These are phyloP conservation scores for Drosophila dunni DNA, from an alignment of 1,140 invertebrate species.

Conservation along the genomic window DNA sequence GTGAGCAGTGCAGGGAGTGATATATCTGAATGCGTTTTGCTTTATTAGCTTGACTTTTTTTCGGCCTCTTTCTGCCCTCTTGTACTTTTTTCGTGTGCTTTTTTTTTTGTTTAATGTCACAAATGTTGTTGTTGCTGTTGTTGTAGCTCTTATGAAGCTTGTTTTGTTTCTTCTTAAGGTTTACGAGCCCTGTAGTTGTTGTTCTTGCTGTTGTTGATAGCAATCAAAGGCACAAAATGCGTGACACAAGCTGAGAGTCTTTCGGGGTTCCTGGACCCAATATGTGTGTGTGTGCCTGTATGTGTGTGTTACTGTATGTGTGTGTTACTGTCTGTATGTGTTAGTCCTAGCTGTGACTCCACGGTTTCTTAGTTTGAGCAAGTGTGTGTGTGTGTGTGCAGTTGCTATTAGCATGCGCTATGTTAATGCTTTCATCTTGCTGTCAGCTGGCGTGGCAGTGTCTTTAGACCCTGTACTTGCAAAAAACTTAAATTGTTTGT, in stretches of 20 bases:
- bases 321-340: conserved; percentile 1
- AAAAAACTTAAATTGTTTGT: too few species aligned
- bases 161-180: too few species aligned
- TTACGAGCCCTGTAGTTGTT: conserved; percentile 43
- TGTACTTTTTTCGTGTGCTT: not conserved
- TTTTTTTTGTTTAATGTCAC: conserved; percentile 53
- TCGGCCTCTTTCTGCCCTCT: not conserved
- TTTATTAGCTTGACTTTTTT: conserved; percentile 54
- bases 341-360: conserved; percentile 2
- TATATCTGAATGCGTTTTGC: conserved; percentile 33
- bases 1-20: not conserved
- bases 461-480: not conserved
- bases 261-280: conserved; percentile 3
- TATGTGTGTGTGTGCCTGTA: conserved; percentile 4
- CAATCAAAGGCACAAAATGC: conserved; percentile 44
- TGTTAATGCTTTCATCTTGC: conserved; percentile 52
- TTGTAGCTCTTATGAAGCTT: conserved; percentile 6
- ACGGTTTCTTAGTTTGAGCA: not conserved
- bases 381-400: conserved; percentile 38
- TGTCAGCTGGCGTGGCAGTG: not conserved
- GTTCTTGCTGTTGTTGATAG: conserved; percentile 35
- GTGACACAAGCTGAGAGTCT: conserved; percentile 16
- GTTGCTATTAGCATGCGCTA: conserved; percentile 53
- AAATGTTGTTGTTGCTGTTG: conserved; percentile 26
- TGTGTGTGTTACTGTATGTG: conserved; percentile 10